Evolutionary conservation across 2,113 vertebrate species (phyloP).

Genomic region (Hypanus sabinus): DNA sequence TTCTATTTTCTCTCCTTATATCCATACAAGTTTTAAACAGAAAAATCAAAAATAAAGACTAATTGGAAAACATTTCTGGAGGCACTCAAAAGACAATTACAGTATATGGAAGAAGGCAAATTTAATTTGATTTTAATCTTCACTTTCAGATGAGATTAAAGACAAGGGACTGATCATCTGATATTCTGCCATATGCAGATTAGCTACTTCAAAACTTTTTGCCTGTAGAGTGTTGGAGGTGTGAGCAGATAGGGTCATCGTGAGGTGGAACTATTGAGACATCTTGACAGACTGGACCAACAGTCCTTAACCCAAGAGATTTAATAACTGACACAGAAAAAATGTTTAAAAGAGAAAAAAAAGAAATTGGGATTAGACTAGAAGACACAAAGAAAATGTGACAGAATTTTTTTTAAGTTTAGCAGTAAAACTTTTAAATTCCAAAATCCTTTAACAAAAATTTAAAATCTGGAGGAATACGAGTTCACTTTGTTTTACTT

Average conservation of each 20-base stretch:
- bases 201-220: background rate
- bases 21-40: background rate
- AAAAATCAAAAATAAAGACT: background rate
- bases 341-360: background rate
- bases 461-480: background rate
- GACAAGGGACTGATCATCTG: background rate
- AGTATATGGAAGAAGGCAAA: background rate
- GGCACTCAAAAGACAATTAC: background rate
- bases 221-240: background rate
- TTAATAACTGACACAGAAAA: background rate
- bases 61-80: background rate
- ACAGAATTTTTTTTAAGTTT: background rate
- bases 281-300: background rate
- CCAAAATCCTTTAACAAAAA: background rate
- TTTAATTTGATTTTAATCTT: slow-evolving; percentile 2
- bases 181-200: background rate
- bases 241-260: background rate
- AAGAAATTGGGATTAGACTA: background rate
- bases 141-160: slow-evolving; percentile 3
- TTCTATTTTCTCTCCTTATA: background rate
- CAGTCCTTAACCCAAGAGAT: background rate
- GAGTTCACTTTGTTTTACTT: background rate
- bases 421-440: background rate
- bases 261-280: too few relatives aligned
- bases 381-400: background rate